Percentiles rank a stretch among this genome's conserved stretches.
phyloP scores from a whole-genome alignment of 2,113 vertebrate genomes.

The Ailuropoda melanoleuca region DNA sequence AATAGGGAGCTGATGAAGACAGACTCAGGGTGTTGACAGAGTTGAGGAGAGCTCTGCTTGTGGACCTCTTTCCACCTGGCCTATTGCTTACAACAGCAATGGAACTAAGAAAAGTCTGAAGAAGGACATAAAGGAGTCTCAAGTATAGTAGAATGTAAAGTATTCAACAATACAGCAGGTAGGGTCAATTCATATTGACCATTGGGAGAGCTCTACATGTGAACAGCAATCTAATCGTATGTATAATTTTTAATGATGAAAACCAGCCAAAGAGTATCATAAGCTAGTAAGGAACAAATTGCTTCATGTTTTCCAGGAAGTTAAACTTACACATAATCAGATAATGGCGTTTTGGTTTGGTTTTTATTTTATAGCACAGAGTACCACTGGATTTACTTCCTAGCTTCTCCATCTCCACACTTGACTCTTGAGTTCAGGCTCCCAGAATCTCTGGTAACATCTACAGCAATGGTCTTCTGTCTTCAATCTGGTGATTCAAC shows the following conservation, averaged over 20 bases:
- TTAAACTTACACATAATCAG: neutral
- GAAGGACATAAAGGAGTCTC: neutral
- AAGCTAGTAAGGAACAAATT: neutral
- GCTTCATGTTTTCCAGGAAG: neutral
- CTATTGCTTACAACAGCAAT: neutral
- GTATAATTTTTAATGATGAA: neutral
- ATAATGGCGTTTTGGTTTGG: neutral
- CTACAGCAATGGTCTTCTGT: neutral
- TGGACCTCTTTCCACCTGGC: neutral
- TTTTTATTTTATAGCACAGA: slow-evolving; percentile 23
- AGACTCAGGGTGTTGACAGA: neutral
- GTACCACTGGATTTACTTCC: neutral
- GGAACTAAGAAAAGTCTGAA: neutral
- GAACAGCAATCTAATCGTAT: neutral
- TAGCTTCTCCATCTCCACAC: neutral
- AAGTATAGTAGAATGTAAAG: neutral
- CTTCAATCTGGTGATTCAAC: neutral
- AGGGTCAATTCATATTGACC: neutral
- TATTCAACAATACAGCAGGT: neutral
- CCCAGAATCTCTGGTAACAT: neutral
- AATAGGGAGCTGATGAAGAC: neutral
- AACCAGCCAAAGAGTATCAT: neutral
- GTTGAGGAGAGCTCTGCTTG: neutral
- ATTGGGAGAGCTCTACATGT: neutral
- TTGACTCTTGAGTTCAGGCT: neutral